Conservation (phyloP, 2,888 invertebrate genomes). For the Cheiracanthium punctorium region DNA sequence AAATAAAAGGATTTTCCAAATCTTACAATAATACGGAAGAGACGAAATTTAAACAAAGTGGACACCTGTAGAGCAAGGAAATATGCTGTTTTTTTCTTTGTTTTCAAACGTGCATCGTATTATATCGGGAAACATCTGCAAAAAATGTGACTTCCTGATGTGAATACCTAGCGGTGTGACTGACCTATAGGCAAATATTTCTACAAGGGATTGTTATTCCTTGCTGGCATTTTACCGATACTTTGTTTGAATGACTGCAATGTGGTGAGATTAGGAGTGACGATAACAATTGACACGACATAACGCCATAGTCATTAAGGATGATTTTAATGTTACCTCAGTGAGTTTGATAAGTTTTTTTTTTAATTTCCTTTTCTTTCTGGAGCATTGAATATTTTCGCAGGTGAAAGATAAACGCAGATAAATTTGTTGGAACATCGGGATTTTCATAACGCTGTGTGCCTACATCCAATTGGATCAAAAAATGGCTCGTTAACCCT, state of each 20-base stretch:
- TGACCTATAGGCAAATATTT: conserved; percentile 4
- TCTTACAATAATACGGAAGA: neutral
- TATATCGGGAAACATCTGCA: neutral
- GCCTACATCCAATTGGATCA: no score
- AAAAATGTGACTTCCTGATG: neutral
- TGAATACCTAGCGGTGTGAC: neutral
- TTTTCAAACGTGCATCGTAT: neutral
- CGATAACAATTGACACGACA: neutral
- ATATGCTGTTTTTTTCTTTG: neutral
- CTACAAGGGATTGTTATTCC: neutral
- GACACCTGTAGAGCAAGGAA: neutral
- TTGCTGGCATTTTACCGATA: neutral
- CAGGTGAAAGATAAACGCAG: no score
- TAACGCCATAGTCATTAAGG: neutral
- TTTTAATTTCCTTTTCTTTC: no score
- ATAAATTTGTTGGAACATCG: no score
- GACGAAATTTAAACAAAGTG: neutral
- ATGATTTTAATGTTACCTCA: no score
- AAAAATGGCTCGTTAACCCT: no score
- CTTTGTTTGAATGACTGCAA: conserved; percentile 2
- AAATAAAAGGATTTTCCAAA: neutral
- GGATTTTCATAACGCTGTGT: no score
- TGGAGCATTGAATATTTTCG: no score
- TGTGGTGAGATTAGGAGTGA: neutral
- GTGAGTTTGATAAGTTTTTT: no score